Base-by-base conservation (phyloP, 2,888 invertebrate species). In the Charanyca ferruginea region DNA sequence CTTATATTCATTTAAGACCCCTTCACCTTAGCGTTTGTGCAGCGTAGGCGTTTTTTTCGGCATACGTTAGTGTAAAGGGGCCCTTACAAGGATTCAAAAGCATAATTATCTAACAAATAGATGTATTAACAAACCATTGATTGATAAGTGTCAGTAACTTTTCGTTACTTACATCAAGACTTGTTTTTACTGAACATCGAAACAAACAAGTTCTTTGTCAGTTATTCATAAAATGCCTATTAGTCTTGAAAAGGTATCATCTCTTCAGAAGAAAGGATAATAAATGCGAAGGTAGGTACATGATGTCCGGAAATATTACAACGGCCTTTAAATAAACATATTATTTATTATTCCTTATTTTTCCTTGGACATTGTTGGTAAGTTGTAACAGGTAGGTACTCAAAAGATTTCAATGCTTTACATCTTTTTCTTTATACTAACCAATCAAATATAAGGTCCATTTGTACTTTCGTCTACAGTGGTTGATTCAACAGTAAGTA, bases 231-330 rank as follows among this genome's bases (percentile, higher is more conserved):
- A 72, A 68, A 64, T 52, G 64, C 32, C 16, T 45, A 18, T 47
- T 51, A 52, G 51, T 72, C 51, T 72, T 52, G 41, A 64, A 51
- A 64, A 47, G 3, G 3, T 25, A 20, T 41, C n/a, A 52, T 58
- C n/a, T 11, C 1, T 47, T 47, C n/a, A 5, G 1, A 11, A 32
- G 4, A 35, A 28, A 32, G 9, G 9, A 48, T 35, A 35, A 47
- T 47, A 68, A 68, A 73, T 68, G 68, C 67, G 32, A 0, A 32
- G 32, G 2, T 1, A 32, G 32, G 2, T 42, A 25, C 38, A 32
- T 35, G 47, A 48, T 41, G 20, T 9, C 32, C n/a, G 28, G 22
- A 41, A n/a, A 20, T 18, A 23, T 38, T 6, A 32, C 9, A 32
- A 9, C 32, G 32, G 32, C 8, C 32, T 32, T 32, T 32, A 13